A percentile compares a stretch with the other conserved stretches of the same genome.
These are phyloP conservation scores for Chaenodraco wilsoni DNA, from an alignment of 2,797 vertebrate genomes.

Conservation along the genomic window DNA sequence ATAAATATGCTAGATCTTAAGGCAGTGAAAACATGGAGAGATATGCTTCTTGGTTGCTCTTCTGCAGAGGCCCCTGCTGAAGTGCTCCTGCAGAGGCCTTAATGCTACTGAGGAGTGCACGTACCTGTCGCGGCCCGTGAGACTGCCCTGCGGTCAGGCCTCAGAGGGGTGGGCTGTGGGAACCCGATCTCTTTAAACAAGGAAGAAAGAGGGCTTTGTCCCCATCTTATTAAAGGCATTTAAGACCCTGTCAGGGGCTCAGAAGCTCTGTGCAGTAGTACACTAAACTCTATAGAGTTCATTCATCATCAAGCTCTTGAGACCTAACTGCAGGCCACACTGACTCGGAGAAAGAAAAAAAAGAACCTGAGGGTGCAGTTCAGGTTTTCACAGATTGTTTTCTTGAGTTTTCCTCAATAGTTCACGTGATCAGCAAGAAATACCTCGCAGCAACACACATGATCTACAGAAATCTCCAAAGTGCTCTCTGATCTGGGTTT, in stretches of 20 bases:
- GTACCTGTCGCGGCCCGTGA: conserved; percentile 67
- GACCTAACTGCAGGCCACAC: conserved; percentile 36
- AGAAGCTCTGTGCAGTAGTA: conserved; percentile 61
- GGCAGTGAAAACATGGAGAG: neutral
- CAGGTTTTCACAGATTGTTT: conserved; percentile 49
- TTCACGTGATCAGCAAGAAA: conserved; percentile 37
- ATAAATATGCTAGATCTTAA: neutral
- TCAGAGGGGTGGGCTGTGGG: conserved; percentile 74
- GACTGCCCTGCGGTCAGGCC: conserved; percentile 67
- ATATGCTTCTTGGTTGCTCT: conserved; percentile 24
- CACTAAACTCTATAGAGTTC: conserved; percentile 65
- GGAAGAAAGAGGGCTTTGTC: conserved; percentile 84
- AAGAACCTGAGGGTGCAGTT: conserved; percentile 20
- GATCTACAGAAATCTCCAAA: conserved; percentile 36
- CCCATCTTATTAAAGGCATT: conserved; percentile 82
- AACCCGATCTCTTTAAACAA: conserved; percentile 81
- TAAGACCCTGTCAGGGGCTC: conserved; percentile 78
- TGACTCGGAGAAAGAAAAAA: conserved; percentile 23
- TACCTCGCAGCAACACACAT: conserved; percentile 23
- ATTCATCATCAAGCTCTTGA: conserved; percentile 68
- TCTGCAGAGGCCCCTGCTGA: conserved; percentile 23
- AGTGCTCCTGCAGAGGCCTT: conserved; percentile 35
- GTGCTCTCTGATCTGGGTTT: conserved; percentile 31
- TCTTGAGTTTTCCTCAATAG: conserved; percentile 29
- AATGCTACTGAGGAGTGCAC: conserved; percentile 32